Conservation (phyloP, 2,888 invertebrate genomes). For the Bembecia ichneumoniformis region DNA sequence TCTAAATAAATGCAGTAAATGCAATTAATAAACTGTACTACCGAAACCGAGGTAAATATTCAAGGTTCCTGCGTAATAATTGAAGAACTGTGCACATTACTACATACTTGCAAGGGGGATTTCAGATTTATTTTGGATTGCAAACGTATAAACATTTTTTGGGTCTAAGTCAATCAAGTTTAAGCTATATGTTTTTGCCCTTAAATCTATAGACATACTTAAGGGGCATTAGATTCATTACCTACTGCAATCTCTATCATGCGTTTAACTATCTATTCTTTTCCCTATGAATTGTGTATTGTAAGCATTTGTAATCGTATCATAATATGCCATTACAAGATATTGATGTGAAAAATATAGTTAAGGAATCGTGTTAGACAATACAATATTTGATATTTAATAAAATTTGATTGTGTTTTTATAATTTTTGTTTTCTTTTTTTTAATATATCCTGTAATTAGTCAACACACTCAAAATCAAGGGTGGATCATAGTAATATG, state of each 20-base stretch:
- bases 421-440: slow-evolving; percentile 18
- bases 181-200: no score
- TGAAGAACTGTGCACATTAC: no score
- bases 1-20: no score
- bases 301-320: slow-evolving; percentile 49
- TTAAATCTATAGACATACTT: no score
- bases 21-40: no score
- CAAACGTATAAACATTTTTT: slow-evolving; percentile 9
- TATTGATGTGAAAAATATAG: slow-evolving; percentile 70
- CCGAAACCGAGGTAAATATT: no score
- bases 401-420: slow-evolving; percentile 73
- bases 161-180: not conserved
- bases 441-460: not conserved
- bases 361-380: slow-evolving; percentile 73
- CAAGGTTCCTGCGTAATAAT: no score
- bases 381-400: slow-evolving; percentile 73
- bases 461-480: no score
- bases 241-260: slow-evolving; percentile 6
- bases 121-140: slow-evolving; percentile 3
- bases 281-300: slow-evolving; percentile 14
- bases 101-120: no score
- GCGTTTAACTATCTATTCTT: slow-evolving; percentile 8
- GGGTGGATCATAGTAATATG: no score
- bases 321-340: slow-evolving; percentile 51
- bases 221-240: not conserved